Conservation (phyloP, 2,113 vertebrate genomes). For the Elephantulus edwardii region DNA sequence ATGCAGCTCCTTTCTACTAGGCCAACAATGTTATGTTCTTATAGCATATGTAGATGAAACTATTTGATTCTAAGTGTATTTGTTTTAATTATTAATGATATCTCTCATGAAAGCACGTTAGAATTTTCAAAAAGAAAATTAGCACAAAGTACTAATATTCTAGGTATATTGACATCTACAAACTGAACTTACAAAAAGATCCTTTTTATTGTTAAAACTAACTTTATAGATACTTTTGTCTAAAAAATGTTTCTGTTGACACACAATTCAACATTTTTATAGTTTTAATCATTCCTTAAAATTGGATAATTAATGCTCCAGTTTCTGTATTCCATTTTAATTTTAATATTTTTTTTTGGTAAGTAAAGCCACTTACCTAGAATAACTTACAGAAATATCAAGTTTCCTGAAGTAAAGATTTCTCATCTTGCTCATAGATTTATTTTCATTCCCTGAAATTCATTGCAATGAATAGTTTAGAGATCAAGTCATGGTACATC, state of each 20-base stretch:
- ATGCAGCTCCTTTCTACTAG: too few species aligned
- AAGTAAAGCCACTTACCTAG: background rate
- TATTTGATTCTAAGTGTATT: background rate
- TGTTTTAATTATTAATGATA: background rate
- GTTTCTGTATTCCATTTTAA: background rate
- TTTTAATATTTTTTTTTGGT: too few species aligned
- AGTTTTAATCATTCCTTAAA: background rate
- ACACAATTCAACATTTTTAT: background rate
- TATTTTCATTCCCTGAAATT: background rate
- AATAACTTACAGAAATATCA: constrained; percentile 28
- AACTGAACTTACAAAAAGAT: background rate
- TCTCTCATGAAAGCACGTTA: background rate
- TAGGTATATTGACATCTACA: background rate
- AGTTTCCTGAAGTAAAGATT: background rate
- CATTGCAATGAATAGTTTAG: background rate
- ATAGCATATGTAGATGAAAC: background rate
- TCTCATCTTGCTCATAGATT: background rate
- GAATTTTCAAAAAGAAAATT: background rate
- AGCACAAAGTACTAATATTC: background rate
- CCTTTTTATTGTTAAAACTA: background rate
- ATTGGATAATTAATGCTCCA: constrained; percentile 34
- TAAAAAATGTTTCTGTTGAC: background rate
- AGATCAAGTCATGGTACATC: background rate
- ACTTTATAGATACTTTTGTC: background rate
- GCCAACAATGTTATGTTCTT: background rate